phyloP scores from a whole-genome alignment of 2,888 invertebrate genomes.

The Dynastes hyllus region DNA sequence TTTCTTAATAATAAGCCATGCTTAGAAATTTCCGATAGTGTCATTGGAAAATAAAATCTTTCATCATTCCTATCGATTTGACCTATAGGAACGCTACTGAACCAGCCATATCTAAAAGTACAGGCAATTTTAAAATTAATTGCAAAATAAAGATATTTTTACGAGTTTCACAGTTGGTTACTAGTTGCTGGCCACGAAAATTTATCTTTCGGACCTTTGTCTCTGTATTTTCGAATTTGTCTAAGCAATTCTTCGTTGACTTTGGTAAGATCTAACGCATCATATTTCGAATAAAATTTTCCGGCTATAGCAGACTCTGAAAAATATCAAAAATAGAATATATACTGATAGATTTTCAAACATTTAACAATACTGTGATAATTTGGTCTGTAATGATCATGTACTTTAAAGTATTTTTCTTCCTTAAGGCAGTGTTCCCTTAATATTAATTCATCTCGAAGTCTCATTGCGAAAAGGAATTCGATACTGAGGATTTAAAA shows the following conservation, averaged over 20 bases:
- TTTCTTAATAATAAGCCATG: conserved; percentile 56
- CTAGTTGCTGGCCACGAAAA: conserved; percentile 65
- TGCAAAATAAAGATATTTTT: neutral
- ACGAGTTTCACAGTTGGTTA: conserved; percentile 62
- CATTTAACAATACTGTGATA: conserved; percentile 39
- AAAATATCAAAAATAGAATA: conserved; percentile 36
- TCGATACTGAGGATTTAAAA: conserved; percentile 17
- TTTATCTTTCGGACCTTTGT: conserved; percentile 63
- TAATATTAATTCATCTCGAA: conserved; percentile 17
- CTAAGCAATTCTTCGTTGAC: conserved; percentile 61
- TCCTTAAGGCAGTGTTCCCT: conserved; percentile 46
- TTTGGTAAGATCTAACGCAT: conserved; percentile 59
- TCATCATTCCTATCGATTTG: conserved; percentile 60
- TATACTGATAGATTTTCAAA: neutral
- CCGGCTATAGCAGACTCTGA: conserved; percentile 63
- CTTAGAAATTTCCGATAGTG: conserved; percentile 53
- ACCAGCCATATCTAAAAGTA: conserved; percentile 63
- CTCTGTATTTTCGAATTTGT: conserved; percentile 61
- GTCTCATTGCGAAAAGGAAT: conserved; percentile 8
- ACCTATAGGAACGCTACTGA: conserved; percentile 58
- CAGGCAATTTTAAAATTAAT: too few species aligned
- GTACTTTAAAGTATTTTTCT: conserved; percentile 48
- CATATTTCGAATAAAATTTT: conserved; percentile 68
- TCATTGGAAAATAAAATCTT: conserved; percentile 58
- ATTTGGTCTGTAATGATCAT: conserved; percentile 48